These are phyloP conservation scores for Campylomormyrus tamandua DNA, from an alignment of 2,113 vertebrate genomes.

Conservation along the genomic window DNA sequence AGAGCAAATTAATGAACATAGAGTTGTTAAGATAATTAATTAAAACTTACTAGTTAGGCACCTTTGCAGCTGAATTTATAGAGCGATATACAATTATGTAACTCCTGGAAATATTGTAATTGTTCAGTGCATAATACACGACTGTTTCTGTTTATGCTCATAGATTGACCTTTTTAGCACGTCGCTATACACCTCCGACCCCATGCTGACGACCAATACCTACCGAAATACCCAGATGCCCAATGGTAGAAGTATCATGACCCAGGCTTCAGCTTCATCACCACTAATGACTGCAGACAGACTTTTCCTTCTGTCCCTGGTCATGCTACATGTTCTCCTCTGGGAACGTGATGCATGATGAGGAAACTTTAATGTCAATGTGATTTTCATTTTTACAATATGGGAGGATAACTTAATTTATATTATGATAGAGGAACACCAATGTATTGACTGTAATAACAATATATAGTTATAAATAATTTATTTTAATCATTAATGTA, in stretches of 20 bases:
- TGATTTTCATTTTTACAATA: neutral
- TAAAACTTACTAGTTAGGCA: neutral
- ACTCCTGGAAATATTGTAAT: neutral
- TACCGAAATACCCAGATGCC: conserved; percentile 37
- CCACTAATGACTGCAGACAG: neutral
- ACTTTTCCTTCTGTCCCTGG: neutral
- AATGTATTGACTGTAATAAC: neutral
- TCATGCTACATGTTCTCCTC: neutral
- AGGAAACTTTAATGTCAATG: neutral
- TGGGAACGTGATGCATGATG: neutral
- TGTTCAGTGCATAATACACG: neutral
- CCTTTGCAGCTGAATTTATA: neutral
- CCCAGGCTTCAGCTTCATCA: neutral
- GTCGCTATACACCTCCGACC: neutral
- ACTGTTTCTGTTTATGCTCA: neutral
- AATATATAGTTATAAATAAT: neutral
- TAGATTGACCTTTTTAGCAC: conserved; percentile 49
- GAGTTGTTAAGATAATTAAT: neutral
- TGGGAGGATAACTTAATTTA: neutral
- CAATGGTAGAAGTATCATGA: conserved; percentile 21
- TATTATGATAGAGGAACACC: neutral
- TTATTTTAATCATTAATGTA: neutral
- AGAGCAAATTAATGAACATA: neutral
- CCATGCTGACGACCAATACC: conserved; percentile 22
- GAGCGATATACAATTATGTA: neutral